phyloP scores from a whole-genome alignment of 2,888 invertebrate species.

The Sacculina carcini region DNA sequence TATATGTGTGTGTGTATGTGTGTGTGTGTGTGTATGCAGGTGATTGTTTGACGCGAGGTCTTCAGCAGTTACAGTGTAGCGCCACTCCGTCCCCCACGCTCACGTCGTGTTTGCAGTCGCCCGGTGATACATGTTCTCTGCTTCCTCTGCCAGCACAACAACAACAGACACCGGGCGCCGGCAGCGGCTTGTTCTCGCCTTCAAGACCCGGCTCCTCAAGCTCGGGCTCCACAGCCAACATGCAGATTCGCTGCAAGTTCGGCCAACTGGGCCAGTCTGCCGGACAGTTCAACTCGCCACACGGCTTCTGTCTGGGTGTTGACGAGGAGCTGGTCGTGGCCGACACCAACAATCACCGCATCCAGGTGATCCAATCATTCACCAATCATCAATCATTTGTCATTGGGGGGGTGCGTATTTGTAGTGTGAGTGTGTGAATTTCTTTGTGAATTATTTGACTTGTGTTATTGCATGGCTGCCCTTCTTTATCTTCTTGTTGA shows the following conservation, averaged over 20 bases:
- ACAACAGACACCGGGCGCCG: too few species aligned
- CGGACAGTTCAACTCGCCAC: slow-evolving; percentile 86
- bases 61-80: too few species aligned
- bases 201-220: slow-evolving; percentile 19
- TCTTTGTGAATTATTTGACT: background rate
- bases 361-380: slow-evolving; percentile 32
- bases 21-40: too few species aligned
- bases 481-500: too few species aligned
- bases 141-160: too few species aligned
- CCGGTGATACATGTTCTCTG: too few species aligned
- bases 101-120: too few species aligned
- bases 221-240: slow-evolving; percentile 44
- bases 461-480: background rate
- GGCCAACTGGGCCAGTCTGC: slow-evolving; percentile 76
- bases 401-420: background rate
- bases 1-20: too few species aligned
- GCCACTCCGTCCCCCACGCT: too few species aligned
- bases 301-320: slow-evolving; percentile 80
- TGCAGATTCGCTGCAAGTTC: slow-evolving; percentile 76
- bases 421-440: too few species aligned
- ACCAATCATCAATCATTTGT: background rate
- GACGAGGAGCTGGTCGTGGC: slow-evolving; percentile 92
- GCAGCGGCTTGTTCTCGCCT: background rate
- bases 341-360: slow-evolving; percentile 86
- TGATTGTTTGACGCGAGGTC: too few species aligned